Evolutionary conservation across 1,140 invertebrate species (phyloP).

Genomic region (Pachyrhynchus sulphureomaculatus): DNA sequence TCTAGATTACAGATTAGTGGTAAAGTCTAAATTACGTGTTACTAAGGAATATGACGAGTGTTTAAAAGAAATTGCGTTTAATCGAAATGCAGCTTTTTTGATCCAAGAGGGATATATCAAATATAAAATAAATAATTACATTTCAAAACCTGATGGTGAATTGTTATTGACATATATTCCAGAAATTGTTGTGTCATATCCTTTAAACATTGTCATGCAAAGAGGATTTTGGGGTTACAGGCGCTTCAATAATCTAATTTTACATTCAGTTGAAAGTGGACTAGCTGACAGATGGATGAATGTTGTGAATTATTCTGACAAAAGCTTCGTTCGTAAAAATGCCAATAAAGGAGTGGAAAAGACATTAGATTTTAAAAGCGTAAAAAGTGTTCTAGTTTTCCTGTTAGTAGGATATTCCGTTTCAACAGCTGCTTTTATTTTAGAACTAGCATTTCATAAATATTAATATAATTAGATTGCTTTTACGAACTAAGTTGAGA

Average conservation of each 20-base stretch:
- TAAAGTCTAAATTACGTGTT: neutral
- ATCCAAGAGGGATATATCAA: neutral
- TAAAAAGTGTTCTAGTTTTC: too few species aligned
- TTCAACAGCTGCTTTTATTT: too few species aligned
- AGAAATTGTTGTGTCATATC: neutral
- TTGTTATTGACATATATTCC: neutral
- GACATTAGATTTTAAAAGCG: neutral
- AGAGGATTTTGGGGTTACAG: constrained; percentile 1
- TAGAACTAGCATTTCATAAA: too few species aligned
- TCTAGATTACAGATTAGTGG: neutral
- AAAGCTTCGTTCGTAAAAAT: neutral
- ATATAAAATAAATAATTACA: neutral
- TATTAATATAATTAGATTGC: too few species aligned
- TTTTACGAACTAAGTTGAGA: too few species aligned
- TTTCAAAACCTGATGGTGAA: neutral
- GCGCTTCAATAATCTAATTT: neutral
- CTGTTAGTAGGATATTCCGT: too few species aligned
- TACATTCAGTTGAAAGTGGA: neutral
- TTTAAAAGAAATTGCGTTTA: neutral
- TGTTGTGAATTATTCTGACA: neutral
- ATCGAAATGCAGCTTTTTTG: neutral
- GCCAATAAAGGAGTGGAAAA: neutral
- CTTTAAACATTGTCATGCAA: neutral
- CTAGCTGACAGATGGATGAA: neutral
- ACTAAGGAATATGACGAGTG: neutral